These are phyloP conservation scores for Sandelia bainsii DNA, from an alignment of 2,797 vertebrate genomes.

Conservation along the genomic window DNA sequence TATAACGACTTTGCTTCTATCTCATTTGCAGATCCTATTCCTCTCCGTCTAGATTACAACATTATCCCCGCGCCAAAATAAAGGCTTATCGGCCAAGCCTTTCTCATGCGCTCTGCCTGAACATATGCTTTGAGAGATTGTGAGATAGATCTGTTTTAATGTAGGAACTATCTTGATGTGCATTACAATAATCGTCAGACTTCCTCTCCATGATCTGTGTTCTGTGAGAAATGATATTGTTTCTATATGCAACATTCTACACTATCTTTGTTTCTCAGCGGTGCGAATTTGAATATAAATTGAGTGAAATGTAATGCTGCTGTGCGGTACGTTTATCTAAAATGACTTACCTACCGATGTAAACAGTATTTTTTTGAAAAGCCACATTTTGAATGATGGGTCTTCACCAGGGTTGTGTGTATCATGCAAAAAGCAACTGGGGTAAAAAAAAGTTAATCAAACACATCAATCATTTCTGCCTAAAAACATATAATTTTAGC, in stretches of 20 bases:
- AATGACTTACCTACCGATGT: slow-evolving; percentile 5
- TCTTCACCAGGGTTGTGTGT: not conserved
- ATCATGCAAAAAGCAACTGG: not conserved
- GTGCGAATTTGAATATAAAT: slow-evolving; percentile 10
- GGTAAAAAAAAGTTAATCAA: not conserved
- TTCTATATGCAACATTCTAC: not conserved
- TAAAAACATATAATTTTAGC: not conserved
- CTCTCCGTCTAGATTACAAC: slow-evolving; percentile 59
- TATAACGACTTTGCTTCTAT: slow-evolving; percentile 71
- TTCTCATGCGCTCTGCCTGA: slow-evolving; percentile 46
- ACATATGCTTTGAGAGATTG: slow-evolving; percentile 24
- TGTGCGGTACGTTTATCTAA: slow-evolving; percentile 23
- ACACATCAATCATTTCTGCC: too few species aligned
- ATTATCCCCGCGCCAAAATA: slow-evolving; percentile 69
- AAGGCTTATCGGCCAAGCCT: slow-evolving; percentile 63
- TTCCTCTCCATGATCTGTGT: not conserved
- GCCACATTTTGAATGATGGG: not conserved
- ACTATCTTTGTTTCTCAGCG: slow-evolving; percentile 10
- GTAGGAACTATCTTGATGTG: not conserved
- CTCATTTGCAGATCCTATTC: slow-evolving; percentile 75
- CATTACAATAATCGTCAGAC: slow-evolving; percentile 9
- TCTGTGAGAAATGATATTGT: not conserved
- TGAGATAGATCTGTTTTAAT: slow-evolving; percentile 35
- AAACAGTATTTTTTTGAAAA: not conserved
- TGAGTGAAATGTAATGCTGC: not conserved